phyloP scores from a whole-genome alignment of 2,888 invertebrate species.

The Amphipyra tragopoginis region DNA sequence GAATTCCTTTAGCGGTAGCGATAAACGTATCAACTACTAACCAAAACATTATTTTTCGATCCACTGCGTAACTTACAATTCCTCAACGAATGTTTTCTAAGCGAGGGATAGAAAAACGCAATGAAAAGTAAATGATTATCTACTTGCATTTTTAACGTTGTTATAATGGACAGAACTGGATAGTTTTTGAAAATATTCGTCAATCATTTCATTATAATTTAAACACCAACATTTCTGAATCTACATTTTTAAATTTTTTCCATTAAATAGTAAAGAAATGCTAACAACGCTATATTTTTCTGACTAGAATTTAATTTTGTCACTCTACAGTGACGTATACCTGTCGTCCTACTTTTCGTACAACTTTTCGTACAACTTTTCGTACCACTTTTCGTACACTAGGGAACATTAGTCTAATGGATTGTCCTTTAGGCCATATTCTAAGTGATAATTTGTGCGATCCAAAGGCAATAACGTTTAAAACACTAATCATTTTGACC shows the following conservation, averaged over 20 bases:
- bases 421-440: slow-evolving; percentile 32
- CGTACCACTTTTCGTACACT: slow-evolving; percentile 11
- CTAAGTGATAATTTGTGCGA: slow-evolving; percentile 49
- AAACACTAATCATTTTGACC: slow-evolving; percentile 23
- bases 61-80: slow-evolving; percentile 20
- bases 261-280: slow-evolving; percentile 20
- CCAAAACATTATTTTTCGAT: slow-evolving; percentile 1
- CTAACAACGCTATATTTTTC: slow-evolving; percentile 37
- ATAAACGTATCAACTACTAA: slow-evolving; percentile 8
- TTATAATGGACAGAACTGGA: not conserved
- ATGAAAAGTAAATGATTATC: slow-evolving; percentile 20
- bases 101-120: slow-evolving; percentile 17
- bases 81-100: slow-evolving; percentile 11
- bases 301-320: slow-evolving; percentile 48
- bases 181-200: too few relatives aligned
- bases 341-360: slow-evolving; percentile 12
- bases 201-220: not conserved
- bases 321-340: slow-evolving; percentile 18
- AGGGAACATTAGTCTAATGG: slow-evolving; percentile 25
- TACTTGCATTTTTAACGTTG: slow-evolving; percentile 2
- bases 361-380: not conserved
- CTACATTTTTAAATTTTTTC: slow-evolving; percentile 12
- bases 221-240: slow-evolving; percentile 14
- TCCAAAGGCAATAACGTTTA: slow-evolving; percentile 20
- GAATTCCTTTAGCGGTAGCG: slow-evolving; percentile 46